phyloP scores from a whole-genome alignment of 2,113 vertebrate genomes.

The Anguilla rostrata region DNA sequence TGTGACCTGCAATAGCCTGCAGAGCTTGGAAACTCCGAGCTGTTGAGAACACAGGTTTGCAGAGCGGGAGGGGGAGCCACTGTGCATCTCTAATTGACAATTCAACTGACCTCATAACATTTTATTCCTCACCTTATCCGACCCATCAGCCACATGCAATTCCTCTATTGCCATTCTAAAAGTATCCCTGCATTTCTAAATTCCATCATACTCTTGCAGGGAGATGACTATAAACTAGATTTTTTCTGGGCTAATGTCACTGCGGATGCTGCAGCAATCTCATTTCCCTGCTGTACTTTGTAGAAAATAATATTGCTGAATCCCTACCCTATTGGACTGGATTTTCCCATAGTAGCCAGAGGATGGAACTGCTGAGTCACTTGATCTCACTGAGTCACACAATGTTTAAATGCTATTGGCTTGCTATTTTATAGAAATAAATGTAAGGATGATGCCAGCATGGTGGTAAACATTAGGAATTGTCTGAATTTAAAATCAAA shows the following conservation, averaged over 20 bases:
- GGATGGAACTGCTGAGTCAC: not conserved
- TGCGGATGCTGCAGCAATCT: not conserved
- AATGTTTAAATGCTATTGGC: not conserved
- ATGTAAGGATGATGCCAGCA: not conserved
- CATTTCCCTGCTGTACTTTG: not conserved
- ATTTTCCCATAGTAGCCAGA: not conserved
- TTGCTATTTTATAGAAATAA: not conserved
- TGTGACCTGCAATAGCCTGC: not conserved
- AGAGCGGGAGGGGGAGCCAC: not conserved
- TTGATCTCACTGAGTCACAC: not conserved
- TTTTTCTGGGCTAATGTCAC: not conserved
- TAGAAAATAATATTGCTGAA: not conserved
- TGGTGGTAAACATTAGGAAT: not conserved
- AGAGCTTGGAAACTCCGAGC: not conserved
- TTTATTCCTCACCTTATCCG: not conserved
- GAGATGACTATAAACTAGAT: not conserved
- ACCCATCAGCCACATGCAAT: not conserved
- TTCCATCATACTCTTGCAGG: not conserved
- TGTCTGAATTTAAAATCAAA: not conserved
- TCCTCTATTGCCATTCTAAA: slow-evolving; percentile 7
- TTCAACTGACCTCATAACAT: not conserved
- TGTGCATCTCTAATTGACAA: not conserved
- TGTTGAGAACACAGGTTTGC: not conserved
- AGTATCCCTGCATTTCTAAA: not conserved
- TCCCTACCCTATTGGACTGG: not conserved